These are phyloP conservation scores for Gallirallus australis DNA, from an alignment of 2,797 vertebrate genomes.

Conservation along the genomic window DNA sequence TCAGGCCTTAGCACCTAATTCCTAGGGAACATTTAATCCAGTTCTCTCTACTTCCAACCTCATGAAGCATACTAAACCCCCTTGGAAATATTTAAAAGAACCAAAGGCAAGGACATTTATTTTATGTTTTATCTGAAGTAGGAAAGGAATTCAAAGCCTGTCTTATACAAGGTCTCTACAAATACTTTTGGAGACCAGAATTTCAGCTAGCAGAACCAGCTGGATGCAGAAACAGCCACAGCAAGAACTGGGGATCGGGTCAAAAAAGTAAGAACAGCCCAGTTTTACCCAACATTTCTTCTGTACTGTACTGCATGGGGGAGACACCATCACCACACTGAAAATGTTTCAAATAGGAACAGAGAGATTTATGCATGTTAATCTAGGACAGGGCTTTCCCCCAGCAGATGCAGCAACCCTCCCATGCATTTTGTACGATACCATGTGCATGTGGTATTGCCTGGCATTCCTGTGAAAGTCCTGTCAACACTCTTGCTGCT, in stretches of 20 bases:
- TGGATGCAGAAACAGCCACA: not conserved
- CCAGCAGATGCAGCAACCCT: not conserved
- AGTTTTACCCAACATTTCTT: not conserved
- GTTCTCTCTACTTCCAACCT: not conserved
- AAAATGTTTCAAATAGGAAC: not conserved
- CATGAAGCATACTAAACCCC: not conserved
- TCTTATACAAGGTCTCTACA: not conserved
- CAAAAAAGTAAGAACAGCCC: not conserved
- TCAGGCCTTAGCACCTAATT: not conserved
- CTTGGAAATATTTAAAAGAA: not conserved
- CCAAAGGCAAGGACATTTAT: not conserved
- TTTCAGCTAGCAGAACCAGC: conserved; percentile 16
- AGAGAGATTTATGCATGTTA: not conserved
- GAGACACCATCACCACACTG: not conserved
- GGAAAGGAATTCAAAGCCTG: not conserved
- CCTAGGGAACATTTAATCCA: not conserved
- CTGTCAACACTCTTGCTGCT: not conserved
- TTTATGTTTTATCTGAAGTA: not conserved
- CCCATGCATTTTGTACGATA: not conserved
- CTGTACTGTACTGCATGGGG: not conserved
- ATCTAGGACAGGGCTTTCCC: not conserved
- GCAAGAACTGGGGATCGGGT: not conserved
- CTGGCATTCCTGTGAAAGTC: not conserved
- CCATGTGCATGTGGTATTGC: not conserved
- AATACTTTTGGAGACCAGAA: not conserved